Percentiles rank a stretch among this genome's conserved stretches.
These are phyloP conservation scores for Chiloscyllium punctatum DNA, from an alignment of 2,797 vertebrate species.

Conservation along the genomic window DNA sequence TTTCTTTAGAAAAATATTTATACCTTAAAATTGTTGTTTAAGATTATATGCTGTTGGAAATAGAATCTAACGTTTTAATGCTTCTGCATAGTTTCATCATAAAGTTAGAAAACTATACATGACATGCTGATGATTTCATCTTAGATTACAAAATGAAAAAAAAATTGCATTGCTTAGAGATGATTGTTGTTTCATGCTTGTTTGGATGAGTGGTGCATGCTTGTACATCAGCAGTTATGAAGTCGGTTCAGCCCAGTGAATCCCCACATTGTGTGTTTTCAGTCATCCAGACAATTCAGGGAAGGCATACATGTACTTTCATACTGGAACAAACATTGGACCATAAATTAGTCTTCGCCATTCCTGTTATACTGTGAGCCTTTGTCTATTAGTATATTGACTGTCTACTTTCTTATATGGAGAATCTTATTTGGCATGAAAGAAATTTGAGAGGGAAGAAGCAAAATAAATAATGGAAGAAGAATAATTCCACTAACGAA, in stretches of 20 bases:
- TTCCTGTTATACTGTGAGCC: background rate
- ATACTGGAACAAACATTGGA: background rate
- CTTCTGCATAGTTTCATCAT: background rate
- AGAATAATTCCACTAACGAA: background rate
- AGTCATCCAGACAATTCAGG: background rate
- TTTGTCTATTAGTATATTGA: background rate
- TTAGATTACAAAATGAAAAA: background rate
- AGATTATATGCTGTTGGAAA: background rate
- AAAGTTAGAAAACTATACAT: conserved; percentile 15
- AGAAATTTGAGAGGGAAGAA: background rate
- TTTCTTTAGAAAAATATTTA: background rate
- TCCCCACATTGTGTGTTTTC: background rate
- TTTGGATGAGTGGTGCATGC: background rate
- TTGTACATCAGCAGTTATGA: background rate
- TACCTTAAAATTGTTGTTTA: background rate
- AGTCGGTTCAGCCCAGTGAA: conserved; percentile 3
- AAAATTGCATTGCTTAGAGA: background rate
- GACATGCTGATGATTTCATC: background rate
- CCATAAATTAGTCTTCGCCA: background rate
- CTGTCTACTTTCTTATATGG: background rate
- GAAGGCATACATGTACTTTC: conserved; percentile 7
- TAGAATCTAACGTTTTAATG: background rate
- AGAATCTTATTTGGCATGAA: background rate
- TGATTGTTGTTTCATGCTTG: background rate
- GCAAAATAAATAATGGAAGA: conserved; percentile 10